Conservation (phyloP, 2,888 invertebrate species). For the Agrochola macilenta region DNA sequence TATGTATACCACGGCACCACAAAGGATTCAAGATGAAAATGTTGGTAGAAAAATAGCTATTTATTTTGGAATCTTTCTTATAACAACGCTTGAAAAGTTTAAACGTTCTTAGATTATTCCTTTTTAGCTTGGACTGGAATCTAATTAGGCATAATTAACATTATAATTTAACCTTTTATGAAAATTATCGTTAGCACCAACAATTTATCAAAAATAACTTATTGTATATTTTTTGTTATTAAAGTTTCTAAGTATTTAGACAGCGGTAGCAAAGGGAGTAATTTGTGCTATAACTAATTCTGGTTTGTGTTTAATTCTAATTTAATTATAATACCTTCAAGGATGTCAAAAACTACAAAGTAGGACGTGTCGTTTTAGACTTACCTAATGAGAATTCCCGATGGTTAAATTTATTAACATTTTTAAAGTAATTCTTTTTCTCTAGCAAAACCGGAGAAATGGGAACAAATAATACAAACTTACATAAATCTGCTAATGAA, state of each 20-base stretch:
- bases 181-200: slow-evolving; percentile 5
- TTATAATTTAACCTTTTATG: slow-evolving; percentile 18
- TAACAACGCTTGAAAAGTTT: background rate
- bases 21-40: slow-evolving; percentile 25
- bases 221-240: slow-evolving; percentile 21
- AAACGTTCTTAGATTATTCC: slow-evolving; percentile 3
- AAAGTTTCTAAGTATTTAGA: slow-evolving; percentile 30
- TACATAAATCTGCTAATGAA: slow-evolving; percentile 40
- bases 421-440: background rate
- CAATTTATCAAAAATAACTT: slow-evolving; percentile 3
- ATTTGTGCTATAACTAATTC: slow-evolving; percentile 17
- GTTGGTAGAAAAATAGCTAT: slow-evolving; percentile 1
- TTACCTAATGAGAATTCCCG: background rate
- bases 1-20: slow-evolving; percentile 20
- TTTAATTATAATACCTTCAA: background rate
- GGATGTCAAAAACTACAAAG: slow-evolving; percentile 13
- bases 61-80: background rate
- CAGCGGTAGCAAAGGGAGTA: background rate
- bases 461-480: slow-evolving; percentile 4
- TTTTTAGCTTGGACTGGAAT: slow-evolving; percentile 2
- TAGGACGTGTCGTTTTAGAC: background rate
- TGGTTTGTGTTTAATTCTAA: background rate
- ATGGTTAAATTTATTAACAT: background rate
- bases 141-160: slow-evolving; percentile 17
- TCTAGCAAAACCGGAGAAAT: background rate